phyloP scores from a whole-genome alignment of 2,113 vertebrate genomes.

The Paradoxurus hermaphroditus region DNA sequence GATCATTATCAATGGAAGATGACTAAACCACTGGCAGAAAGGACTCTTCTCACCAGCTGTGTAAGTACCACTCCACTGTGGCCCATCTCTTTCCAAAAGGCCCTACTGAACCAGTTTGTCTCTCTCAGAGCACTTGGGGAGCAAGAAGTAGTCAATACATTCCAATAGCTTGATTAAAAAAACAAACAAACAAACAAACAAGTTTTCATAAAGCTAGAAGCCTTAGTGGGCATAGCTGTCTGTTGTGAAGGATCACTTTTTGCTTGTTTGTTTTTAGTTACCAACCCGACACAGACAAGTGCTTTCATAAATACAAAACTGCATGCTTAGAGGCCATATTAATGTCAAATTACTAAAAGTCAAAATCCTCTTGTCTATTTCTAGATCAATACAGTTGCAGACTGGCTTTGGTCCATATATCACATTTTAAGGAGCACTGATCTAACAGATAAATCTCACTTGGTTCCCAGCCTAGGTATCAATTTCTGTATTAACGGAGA shows the following conservation, averaged over 20 bases:
- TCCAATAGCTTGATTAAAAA: background rate
- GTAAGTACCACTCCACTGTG: background rate
- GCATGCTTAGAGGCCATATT: background rate
- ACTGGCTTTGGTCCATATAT: background rate
- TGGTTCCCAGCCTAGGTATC: background rate
- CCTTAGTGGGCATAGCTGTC: background rate
- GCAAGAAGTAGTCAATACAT: background rate
- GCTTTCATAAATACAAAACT: slow-evolving; percentile 9
- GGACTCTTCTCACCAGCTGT: background rate
- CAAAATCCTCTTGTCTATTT: background rate
- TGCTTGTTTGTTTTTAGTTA: background rate
- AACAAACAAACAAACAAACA: no score
- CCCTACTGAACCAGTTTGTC: background rate
- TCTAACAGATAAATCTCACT: background rate
- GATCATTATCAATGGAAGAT: background rate
- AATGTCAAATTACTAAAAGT: background rate
- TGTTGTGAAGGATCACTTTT: background rate
- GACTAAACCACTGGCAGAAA: background rate
- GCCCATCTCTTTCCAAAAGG: background rate
- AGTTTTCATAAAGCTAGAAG: slow-evolving; percentile 19
- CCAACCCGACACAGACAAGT: background rate
- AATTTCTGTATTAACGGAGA: background rate
- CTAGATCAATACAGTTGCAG: background rate
- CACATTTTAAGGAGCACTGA: background rate
- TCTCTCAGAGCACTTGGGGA: background rate